These are phyloP conservation scores for Timema cristinae DNA, from an alignment of 2,888 invertebrate genomes.

Conservation along the genomic window DNA sequence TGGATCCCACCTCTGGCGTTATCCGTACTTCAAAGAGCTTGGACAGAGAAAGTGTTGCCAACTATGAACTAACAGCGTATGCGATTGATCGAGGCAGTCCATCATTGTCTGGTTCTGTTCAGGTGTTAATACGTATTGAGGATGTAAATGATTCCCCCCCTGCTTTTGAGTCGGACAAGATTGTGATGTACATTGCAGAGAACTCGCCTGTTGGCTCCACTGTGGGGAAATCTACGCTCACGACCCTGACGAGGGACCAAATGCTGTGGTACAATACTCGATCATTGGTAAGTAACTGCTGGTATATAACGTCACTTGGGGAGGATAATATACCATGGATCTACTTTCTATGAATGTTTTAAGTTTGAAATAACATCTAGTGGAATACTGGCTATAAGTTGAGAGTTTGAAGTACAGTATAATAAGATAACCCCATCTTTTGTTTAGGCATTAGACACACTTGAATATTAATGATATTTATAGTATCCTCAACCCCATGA, in stretches of 20 bases:
- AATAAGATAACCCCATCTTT: too few relatives aligned
- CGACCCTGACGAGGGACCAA: conserved; percentile 89
- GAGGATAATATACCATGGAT: not conserved
- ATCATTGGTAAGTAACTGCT: conserved; percentile 64
- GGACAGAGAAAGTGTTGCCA: conserved; percentile 85
- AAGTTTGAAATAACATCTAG: not conserved
- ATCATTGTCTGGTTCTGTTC: conserved; percentile 38
- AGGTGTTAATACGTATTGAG: conserved; percentile 73
- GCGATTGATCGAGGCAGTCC: conserved; percentile 66
- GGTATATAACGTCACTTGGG: not conserved
- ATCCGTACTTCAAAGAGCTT: conserved; percentile 83
- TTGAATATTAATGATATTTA: too few relatives aligned
- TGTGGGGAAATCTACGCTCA: conserved; percentile 82
- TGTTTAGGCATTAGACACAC: too few relatives aligned
- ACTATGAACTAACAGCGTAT: conserved; percentile 78
- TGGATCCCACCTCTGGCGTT: conserved; percentile 89
- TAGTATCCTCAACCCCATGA: too few relatives aligned
- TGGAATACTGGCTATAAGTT: too few relatives aligned
- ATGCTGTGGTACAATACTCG: conserved; percentile 89
- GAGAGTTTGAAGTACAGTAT: too few relatives aligned
- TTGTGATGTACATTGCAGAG: conserved; percentile 85
- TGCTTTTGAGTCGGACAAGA: conserved; percentile 81
- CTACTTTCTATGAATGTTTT: conserved; percentile 5
- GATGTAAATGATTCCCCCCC: conserved; percentile 91
- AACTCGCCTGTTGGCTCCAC: conserved; percentile 95